These are phyloP conservation scores for Chitala chitala DNA, from an alignment of 2,113 vertebrate species.

Conservation along the genomic window DNA sequence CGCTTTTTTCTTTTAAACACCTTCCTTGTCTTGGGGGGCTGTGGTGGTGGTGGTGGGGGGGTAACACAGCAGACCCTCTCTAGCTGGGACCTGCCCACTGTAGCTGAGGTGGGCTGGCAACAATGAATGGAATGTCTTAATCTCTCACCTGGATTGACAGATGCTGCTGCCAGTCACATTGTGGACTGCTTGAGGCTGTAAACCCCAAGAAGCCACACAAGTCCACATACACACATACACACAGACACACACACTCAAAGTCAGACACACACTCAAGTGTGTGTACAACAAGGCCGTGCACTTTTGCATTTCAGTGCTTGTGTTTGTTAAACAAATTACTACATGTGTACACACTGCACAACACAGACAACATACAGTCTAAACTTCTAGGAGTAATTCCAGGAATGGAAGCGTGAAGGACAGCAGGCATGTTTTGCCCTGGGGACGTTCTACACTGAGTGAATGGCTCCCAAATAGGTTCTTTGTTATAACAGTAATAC, in stretches of 20 bases:
- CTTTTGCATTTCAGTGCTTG: no score
- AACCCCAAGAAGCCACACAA: not conserved
- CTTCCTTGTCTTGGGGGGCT: not conserved
- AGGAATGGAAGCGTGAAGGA: no score
- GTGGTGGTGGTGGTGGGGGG: not conserved
- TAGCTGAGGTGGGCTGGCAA: conserved; percentile 33
- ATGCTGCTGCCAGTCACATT: conserved; percentile 34
- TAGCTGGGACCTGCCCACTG: conserved; percentile 20
- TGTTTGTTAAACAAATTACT: no score
- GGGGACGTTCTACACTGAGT: no score
- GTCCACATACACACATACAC: not conserved
- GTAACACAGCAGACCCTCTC: conserved; percentile 8
- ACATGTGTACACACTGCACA: no score
- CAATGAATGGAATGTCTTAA: conserved; percentile 45
- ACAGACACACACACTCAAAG: not conserved
- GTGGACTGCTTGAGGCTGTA: conserved; percentile 24
- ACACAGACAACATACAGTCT: no score
- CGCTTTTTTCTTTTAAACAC: not conserved
- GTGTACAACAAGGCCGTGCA: not conserved
- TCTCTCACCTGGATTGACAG: conserved; percentile 39
- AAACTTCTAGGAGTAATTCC: no score
- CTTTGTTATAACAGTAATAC: no score
- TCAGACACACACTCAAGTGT: not conserved
- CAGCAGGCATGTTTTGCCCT: no score
- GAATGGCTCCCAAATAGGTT: no score